A percentile compares a stretch with the other conserved stretches of the same genome.
phyloP scores from a whole-genome alignment of 2,113 vertebrate species.

The Brienomyrus brachyistius region DNA sequence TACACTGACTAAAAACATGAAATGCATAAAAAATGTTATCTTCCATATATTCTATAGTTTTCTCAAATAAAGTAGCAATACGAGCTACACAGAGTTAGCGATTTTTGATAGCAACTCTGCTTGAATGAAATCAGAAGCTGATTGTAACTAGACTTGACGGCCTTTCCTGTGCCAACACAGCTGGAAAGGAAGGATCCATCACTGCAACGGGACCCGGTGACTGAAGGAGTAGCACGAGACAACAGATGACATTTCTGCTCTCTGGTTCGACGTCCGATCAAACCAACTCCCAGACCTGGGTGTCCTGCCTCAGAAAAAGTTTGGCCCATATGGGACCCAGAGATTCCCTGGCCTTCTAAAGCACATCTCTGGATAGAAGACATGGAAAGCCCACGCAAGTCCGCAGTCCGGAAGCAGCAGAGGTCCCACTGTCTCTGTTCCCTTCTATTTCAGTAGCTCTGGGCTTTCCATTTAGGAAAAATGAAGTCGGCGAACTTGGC shows the following conservation, averaged over 20 bases:
- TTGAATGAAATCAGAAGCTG: not conserved
- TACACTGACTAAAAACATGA: not conserved
- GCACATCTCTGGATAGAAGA: constrained; percentile 19
- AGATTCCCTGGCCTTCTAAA: constrained; percentile 10
- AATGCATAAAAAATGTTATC: not conserved
- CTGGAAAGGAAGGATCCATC: not conserved
- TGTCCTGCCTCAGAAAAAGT: constrained; percentile 2
- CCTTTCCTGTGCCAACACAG: not conserved
- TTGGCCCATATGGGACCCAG: constrained; percentile 3
- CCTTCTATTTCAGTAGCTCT: not conserved
- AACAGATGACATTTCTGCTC: not conserved
- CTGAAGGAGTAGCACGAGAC: not conserved
- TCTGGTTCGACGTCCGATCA: not conserved
- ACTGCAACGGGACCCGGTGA: not conserved
- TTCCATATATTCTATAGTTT: not conserved
- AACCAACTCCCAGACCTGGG: not conserved
- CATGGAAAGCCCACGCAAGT: constrained; percentile 6
- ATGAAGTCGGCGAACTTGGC: not conserved
- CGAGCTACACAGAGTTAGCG: not conserved
- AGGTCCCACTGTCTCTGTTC: not conserved
- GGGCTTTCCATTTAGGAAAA: constrained; percentile 18
- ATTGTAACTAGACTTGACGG: not conserved
- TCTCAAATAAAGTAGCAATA: not conserved
- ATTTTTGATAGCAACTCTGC: not conserved
- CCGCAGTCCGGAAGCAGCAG: constrained; percentile 13